Base-by-base conservation (phyloP, 2,113 vertebrate species). In the Zosterops japonicus region DNA sequence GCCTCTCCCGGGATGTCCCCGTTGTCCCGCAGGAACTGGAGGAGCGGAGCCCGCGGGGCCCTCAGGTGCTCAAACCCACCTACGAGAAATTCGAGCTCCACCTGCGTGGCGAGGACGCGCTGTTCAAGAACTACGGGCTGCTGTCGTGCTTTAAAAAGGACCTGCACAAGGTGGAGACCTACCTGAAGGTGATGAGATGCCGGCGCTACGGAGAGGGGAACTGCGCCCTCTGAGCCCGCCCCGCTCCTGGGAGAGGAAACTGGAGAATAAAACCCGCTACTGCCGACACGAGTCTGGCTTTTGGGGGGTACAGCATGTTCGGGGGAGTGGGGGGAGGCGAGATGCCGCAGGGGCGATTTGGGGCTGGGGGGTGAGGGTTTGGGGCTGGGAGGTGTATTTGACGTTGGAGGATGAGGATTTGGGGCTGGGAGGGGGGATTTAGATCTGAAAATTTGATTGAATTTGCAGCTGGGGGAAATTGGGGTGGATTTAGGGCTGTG, bases 141-240 rank as follows among this genome's bases (percentile, higher is more conserved):
- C 97, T 99, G 44, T 98, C 98, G 50, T 99, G 99, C 95, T 99
- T 99, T 97, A 99, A 99, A 97, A 99, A 99, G 93, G 99, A 99
- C 97, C 98, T 99, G 98, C 99, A 99, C 98, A 99, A 99, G 97
- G 98, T 99, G 49, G 99, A 99, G 98, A 99, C 99, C 21, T 99
- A 99, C 97, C 97, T 99, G 96, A 98, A 98, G 20, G 98, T 99
- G 91, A 99, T 99, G 80, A 99, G 98, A 94, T 99, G 99, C 94
- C 98, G 99, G 74, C 98, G 98, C 74, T 99, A 98, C 17, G 98
- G 98, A 10, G 99, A 99, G 42, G 98, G 98, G 47, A 99, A 98
- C 98, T 99, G 99, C 93, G 98, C 98, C 39, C 95, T 98, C 70
- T 99, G 98, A 98, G 27, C 56, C 61, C 23, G 46, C 61, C 24